Percentiles rank a stretch among this genome's conserved stretches.
These are phyloP conservation scores for Oreochromis mossambicus DNA, from an alignment of 2,797 vertebrate species.

Conservation along the genomic window DNA sequence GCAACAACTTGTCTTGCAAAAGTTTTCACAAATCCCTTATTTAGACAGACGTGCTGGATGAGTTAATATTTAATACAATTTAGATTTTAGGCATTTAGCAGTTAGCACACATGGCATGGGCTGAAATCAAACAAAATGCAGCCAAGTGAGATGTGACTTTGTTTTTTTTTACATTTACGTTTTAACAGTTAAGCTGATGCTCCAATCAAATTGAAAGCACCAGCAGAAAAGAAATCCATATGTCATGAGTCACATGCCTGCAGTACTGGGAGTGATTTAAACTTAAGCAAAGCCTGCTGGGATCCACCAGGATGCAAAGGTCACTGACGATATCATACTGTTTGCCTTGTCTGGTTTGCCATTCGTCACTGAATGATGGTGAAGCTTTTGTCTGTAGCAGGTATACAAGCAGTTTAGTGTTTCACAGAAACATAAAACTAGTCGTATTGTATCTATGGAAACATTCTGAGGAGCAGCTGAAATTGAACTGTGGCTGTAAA, in stretches of 20 bases:
- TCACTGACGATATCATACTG: background rate
- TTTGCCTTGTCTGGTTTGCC: background rate
- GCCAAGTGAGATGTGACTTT: background rate
- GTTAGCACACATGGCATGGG: background rate
- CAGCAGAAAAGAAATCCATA: background rate
- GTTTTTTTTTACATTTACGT: background rate
- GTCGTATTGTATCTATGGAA: background rate
- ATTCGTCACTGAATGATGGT: background rate
- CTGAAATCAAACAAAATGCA: background rate
- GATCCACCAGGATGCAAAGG: slow-evolving; percentile 13
- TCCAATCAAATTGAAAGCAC: background rate
- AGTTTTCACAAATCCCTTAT: background rate
- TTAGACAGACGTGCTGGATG: background rate
- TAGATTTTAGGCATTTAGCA: background rate
- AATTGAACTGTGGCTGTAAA: background rate
- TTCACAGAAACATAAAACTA: background rate
- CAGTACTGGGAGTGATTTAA: background rate
- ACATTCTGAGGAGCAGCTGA: background rate
- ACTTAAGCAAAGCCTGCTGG: background rate
- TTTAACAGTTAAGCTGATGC: background rate
- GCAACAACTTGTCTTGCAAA: background rate
- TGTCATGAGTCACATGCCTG: background rate
- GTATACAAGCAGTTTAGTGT: background rate
- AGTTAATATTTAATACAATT: background rate
- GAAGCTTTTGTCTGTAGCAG: background rate